Percentiles rank a stretch among this genome's conserved stretches.
These are phyloP conservation scores for Sciaenops ocellatus DNA, from an alignment of 2,797 vertebrate genomes.

Conservation along the genomic window DNA sequence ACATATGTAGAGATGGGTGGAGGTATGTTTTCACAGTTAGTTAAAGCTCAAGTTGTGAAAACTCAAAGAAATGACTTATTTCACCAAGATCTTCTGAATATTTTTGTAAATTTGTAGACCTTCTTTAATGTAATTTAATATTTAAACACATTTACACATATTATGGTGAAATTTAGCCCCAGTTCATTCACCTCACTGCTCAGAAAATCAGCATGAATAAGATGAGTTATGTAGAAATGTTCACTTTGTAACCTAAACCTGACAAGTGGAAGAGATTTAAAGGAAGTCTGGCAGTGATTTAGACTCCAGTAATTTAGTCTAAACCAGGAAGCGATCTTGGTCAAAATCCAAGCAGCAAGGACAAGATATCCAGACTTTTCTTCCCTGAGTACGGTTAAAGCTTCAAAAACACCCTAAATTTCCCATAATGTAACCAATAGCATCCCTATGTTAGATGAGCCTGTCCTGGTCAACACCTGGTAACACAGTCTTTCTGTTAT, in stretches of 20 bases:
- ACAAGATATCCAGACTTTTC: background rate
- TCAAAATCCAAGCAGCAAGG: background rate
- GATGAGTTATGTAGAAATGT: too few relatives aligned
- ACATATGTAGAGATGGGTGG: background rate
- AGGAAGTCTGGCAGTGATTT: background rate
- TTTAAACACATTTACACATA: background rate
- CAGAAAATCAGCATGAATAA: background rate
- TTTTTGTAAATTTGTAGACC: conserved; percentile 12
- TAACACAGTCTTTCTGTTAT: background rate
- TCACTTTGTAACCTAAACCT: too few relatives aligned
- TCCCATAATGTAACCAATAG: background rate
- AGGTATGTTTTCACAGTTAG: background rate
- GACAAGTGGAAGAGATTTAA: background rate
- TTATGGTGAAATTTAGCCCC: background rate
- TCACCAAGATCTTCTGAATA: background rate
- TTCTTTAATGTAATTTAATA: conserved; percentile 1
- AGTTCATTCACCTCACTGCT: background rate
- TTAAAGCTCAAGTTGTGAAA: background rate
- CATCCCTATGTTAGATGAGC: background rate
- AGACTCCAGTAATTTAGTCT: background rate
- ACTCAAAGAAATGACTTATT: background rate
- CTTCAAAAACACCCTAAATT: background rate
- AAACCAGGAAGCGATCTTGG: background rate
- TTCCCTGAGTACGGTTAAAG: background rate
- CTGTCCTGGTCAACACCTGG: background rate